These are phyloP conservation scores for Pionites leucogaster DNA, from an alignment of 2,113 vertebrate genomes.

Conservation along the genomic window DNA sequence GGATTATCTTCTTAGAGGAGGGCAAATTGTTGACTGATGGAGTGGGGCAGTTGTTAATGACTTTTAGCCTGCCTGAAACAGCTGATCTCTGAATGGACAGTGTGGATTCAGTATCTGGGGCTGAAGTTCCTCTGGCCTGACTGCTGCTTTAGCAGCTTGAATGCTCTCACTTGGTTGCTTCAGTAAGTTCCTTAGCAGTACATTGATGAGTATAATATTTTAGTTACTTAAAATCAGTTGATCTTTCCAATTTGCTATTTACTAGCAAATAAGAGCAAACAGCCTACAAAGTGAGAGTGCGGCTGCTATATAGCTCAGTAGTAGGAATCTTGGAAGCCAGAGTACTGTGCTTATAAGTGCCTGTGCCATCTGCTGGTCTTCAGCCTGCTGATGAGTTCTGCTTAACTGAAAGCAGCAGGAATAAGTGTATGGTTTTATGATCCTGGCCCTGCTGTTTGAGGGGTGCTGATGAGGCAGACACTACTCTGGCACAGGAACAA, in stretches of 20 bases:
- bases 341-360: not conserved
- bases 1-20: not conserved
- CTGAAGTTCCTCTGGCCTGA: not conserved
- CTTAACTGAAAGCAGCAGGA: constrained; percentile 13
- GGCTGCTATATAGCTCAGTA: not conserved
- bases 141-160: not conserved
- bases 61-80: not conserved
- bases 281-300: not conserved
- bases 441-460: not conserved
- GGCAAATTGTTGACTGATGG: not conserved
- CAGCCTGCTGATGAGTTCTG: not conserved
- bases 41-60: not conserved
- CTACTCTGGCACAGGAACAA: not conserved
- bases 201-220: not conserved
- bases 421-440: not conserved
- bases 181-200: not conserved
- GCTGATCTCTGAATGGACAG: not conserved
- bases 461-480: not conserved
- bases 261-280: not conserved
- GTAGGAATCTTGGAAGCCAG: not conserved
- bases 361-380: not conserved
- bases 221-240: not conserved
- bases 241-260: not conserved
- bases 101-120: not conserved
- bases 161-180: not conserved